Evolutionary conservation across 1,140 invertebrate genomes (phyloP).

Genomic region (Trachelipus rathkii): DNA sequence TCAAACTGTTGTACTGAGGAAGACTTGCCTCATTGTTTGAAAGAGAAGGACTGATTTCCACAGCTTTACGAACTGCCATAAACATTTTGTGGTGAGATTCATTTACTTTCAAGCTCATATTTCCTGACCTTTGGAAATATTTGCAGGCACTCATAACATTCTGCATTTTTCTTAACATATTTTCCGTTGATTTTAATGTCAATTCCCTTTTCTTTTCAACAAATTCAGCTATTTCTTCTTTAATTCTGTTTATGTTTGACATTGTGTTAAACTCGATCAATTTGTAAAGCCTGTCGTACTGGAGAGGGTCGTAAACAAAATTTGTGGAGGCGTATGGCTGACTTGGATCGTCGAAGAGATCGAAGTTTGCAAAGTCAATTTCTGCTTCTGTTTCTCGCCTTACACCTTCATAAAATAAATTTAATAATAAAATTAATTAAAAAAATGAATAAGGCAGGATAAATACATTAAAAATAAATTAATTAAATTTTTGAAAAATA

Average conservation of each 20-base stretch:
- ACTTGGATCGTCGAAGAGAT: slow-evolving; percentile 52
- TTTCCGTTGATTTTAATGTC: background rate
- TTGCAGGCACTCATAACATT: background rate
- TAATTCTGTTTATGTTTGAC: slow-evolving; percentile 51
- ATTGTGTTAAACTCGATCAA: slow-evolving; percentile 55
- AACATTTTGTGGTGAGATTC: background rate
- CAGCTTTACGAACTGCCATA: background rate
- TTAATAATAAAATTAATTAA: slow-evolving; percentile 23
- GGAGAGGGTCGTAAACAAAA: slow-evolving; percentile 52
- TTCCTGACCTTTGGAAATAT: background rate
- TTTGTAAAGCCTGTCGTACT: slow-evolving; percentile 52
- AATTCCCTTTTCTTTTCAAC: slow-evolving; percentile 29
- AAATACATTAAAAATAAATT: background rate
- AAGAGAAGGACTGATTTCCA: background rate
- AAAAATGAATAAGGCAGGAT: background rate
- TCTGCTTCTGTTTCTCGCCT: slow-evolving; percentile 52
- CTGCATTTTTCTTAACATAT: background rate
- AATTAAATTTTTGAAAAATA: background rate
- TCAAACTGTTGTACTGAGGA: too few species aligned
- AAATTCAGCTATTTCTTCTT: slow-evolving; percentile 43
- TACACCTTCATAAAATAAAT: slow-evolving; percentile 46
- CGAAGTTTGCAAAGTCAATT: slow-evolving; percentile 53
- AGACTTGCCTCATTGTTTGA: too few species aligned
- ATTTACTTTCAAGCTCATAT: background rate
- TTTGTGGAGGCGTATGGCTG: slow-evolving; percentile 54